Percentiles rank a stretch among this genome's conserved stretches.
These are phyloP conservation scores for Aphaenogaster floridana DNA, from an alignment of 1,140 invertebrate genomes.

Conservation along the genomic window DNA sequence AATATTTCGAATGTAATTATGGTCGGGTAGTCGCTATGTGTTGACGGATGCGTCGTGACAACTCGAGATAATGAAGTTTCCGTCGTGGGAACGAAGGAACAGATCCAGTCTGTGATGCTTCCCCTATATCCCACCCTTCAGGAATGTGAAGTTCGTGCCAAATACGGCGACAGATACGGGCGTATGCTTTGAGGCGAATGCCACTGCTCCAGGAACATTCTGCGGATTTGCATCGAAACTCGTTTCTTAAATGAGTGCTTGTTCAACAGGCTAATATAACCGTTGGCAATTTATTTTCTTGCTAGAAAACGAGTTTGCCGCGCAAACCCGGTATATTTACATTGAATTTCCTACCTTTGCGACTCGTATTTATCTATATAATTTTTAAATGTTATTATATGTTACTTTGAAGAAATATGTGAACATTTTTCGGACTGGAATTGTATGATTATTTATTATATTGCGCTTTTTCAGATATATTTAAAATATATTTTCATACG, in stretches of 20 bases:
- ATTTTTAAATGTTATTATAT: slow-evolving; percentile 25
- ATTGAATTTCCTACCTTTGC: not conserved
- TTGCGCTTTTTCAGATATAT: not conserved
- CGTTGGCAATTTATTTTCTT: slow-evolving; percentile 40
- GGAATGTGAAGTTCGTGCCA: slow-evolving; percentile 51
- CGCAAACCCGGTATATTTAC: slow-evolving; percentile 23
- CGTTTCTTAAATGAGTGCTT: slow-evolving; percentile 56
- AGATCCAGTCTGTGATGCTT: slow-evolving; percentile 25
- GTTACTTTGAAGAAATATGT: not conserved
- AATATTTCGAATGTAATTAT: slow-evolving; percentile 54
- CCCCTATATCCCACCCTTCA: not conserved
- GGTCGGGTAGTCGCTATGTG: not conserved
- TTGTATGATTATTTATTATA: too few relatives aligned
- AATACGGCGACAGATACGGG: slow-evolving; percentile 44
- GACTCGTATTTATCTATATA: slow-evolving; percentile 15
- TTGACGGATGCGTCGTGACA: slow-evolving; percentile 49
- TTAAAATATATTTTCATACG: slow-evolving; percentile 9
- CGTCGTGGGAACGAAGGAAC: slow-evolving; percentile 35
- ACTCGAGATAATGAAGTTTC: slow-evolving; percentile 61
- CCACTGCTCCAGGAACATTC: slow-evolving; percentile 4
- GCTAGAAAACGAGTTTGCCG: not conserved
- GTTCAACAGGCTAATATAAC: slow-evolving; percentile 56
- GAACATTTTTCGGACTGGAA: not conserved
- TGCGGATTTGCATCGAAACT: slow-evolving; percentile 54
- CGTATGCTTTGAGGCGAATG: slow-evolving; percentile 36